Percentiles rank a stretch among this genome's conserved stretches.
These are phyloP conservation scores for Schizothorax lantsangensis DNA, from an alignment of 2,797 vertebrate genomes.

Conservation along the genomic window DNA sequence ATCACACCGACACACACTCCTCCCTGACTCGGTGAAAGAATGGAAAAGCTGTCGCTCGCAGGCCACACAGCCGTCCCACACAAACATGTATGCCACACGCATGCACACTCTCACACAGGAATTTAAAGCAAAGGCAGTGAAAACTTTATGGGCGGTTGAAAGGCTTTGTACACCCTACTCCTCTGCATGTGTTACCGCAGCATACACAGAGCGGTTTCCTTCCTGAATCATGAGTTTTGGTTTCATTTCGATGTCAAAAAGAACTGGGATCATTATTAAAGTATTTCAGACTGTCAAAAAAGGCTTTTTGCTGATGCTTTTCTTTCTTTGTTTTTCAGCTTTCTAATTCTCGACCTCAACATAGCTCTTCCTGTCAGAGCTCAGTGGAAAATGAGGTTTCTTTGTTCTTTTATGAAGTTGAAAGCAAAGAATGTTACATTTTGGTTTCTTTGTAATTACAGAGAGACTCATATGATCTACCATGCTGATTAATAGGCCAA, in stretches of 20 bases:
- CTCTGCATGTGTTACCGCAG: conserved; percentile 2
- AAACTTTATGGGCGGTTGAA: conserved; percentile 28
- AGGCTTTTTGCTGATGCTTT: conserved; percentile 31
- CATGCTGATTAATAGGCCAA: not conserved
- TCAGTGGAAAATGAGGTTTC: conserved; percentile 5
- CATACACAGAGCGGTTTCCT: not conserved
- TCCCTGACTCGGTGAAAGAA: conserved; percentile 13
- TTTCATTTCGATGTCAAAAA: conserved; percentile 18
- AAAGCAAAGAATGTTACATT: not conserved
- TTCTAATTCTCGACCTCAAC: conserved; percentile 22
- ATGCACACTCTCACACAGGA: conserved; percentile 14
- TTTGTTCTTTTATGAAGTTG: conserved; percentile 24
- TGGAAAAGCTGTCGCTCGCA: conserved; percentile 33
- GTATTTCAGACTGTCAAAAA: not conserved
- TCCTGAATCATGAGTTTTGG: conserved; percentile 8
- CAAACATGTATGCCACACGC: conserved; percentile 32
- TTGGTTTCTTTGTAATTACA: not conserved
- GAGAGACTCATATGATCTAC: not conserved
- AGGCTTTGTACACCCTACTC: conserved; percentile 20
- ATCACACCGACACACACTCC: conserved; percentile 34
- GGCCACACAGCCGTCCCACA: conserved; percentile 5
- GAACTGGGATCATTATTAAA: not conserved
- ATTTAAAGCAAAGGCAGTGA: conserved; percentile 43
- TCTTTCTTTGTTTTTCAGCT: not conserved
- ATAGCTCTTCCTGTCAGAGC: conserved; percentile 24